Evolutionary conservation across 2,113 vertebrate genomes (phyloP).

Genomic region (Lophius piscatorius): DNA sequence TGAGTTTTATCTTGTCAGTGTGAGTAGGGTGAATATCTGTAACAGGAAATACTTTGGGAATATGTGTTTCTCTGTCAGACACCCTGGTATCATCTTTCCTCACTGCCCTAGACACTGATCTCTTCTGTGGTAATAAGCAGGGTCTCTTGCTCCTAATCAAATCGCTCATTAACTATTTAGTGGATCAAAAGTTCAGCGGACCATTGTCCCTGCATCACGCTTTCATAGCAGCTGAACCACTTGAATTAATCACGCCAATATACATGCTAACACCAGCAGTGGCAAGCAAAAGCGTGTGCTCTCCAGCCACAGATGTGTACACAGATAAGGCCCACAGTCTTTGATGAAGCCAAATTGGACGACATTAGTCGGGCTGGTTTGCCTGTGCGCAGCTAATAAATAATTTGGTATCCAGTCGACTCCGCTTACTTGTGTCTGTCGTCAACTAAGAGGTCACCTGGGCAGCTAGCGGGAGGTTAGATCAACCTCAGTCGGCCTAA

Average conservation of each 20-base stretch:
- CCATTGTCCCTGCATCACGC: slow-evolving; percentile 47
- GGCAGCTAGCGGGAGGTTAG: slow-evolving; percentile 56
- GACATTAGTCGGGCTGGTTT: slow-evolving; percentile 53
- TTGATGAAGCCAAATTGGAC: slow-evolving; percentile 66
- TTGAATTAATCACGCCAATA: slow-evolving; percentile 33
- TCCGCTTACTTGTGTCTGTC: slow-evolving; percentile 70
- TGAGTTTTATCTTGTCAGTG: too few species aligned
- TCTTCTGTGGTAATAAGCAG: slow-evolving; percentile 58
- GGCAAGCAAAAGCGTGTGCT: slow-evolving; percentile 14
- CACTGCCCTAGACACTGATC: slow-evolving; percentile 65
- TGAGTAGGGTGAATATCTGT: too few species aligned
- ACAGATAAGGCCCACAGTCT: slow-evolving; percentile 20
- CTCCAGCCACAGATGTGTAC: slow-evolving; percentile 14
- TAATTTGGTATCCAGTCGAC: slow-evolving; percentile 67
- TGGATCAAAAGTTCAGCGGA: slow-evolving; percentile 64
- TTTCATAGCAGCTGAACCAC: slow-evolving; percentile 23
- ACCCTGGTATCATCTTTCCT: slow-evolving; percentile 30
- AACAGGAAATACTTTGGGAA: slow-evolving; percentile 28
- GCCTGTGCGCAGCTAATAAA: slow-evolving; percentile 67
- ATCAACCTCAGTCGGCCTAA: slow-evolving; percentile 48
- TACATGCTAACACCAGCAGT: slow-evolving; percentile 23
- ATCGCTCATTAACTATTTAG: slow-evolving; percentile 73
- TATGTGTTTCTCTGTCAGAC: slow-evolving; percentile 29
- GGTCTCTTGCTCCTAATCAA: slow-evolving; percentile 68
- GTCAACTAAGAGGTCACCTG: slow-evolving; percentile 67